Conservation (phyloP, 2,888 invertebrate species). For the Noctua comes region DNA sequence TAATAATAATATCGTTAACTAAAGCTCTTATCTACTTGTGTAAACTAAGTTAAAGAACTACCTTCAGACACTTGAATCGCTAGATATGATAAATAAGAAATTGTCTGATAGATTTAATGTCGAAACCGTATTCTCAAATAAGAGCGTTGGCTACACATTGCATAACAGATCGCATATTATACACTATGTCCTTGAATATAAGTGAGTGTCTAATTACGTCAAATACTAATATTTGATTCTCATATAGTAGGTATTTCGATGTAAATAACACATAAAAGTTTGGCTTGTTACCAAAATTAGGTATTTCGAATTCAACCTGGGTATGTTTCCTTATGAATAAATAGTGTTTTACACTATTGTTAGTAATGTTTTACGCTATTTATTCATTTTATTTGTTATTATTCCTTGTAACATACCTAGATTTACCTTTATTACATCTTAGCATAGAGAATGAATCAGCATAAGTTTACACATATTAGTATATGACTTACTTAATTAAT, state of each 20-base stretch:
- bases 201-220: conserved; percentile 46
- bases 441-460: no score
- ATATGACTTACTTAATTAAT: no score
- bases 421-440: no score
- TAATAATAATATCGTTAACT: background rate
- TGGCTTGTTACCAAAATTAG: conserved; percentile 22
- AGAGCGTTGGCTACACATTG: conserved; percentile 19
- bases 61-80: conserved; percentile 1
- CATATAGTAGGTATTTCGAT: conserved; percentile 4
- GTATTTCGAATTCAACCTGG: background rate
- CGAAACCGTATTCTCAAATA: conserved; percentile 29
- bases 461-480: no score
- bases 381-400: no score
- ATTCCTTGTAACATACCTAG: no score
- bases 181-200: conserved; percentile 35
- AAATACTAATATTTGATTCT: conserved; percentile 26
- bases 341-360: background rate
- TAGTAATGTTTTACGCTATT: no score
- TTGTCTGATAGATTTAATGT: conserved; percentile 6
- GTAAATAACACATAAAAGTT: conserved; percentile 23
- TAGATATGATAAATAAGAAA: conserved; percentile 7
- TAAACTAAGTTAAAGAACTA: background rate
- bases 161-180: background rate
- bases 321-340: background rate
- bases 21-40: background rate